Evolutionary conservation across 2,888 invertebrate genomes (phyloP).

Genomic region (Xestobium rufovillosum): DNA sequence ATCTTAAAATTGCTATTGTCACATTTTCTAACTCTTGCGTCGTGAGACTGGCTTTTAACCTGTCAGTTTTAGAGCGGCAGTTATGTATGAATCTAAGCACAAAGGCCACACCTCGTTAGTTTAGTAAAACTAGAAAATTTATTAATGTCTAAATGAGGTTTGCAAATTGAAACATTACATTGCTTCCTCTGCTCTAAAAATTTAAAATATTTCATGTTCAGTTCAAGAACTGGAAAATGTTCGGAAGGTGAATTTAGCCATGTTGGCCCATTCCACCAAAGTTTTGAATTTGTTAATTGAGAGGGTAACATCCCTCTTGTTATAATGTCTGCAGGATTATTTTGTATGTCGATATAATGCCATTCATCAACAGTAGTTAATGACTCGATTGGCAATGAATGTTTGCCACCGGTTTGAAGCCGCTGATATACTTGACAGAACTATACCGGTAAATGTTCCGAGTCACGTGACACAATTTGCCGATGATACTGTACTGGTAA

Average conservation of each 20-base stretch:
- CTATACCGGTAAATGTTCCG: too few species aligned
- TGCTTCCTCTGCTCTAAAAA: too few species aligned
- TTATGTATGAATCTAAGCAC: constrained; percentile 1
- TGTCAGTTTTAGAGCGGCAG: constrained; percentile 2
- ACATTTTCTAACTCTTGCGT: too few species aligned
- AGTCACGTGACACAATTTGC: too few species aligned
- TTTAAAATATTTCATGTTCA: too few species aligned
- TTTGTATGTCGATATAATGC: background rate
- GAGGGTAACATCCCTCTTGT: background rate
- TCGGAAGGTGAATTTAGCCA: background rate
- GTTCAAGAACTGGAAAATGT: background rate
- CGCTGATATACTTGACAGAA: background rate
- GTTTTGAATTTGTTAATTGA: background rate
- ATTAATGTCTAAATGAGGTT: too few species aligned
- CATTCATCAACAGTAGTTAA: background rate
- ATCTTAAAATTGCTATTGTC: too few species aligned
- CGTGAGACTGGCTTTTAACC: too few species aligned
- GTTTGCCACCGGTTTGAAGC: constrained; percentile 6
- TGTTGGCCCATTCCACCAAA: constrained; percentile 1
- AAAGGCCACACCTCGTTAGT: constrained; percentile 2
- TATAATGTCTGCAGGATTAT: constrained; percentile 9
- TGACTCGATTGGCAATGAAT: constrained; percentile 6
- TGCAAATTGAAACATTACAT: too few species aligned
- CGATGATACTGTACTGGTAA: too few species aligned
- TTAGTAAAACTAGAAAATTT: too few species aligned